Evolutionary conservation across 2,113 vertebrate species (phyloP), one percentile per base, ranked within the genome.

Genomic region (Pluvianellus socialis): DNA sequence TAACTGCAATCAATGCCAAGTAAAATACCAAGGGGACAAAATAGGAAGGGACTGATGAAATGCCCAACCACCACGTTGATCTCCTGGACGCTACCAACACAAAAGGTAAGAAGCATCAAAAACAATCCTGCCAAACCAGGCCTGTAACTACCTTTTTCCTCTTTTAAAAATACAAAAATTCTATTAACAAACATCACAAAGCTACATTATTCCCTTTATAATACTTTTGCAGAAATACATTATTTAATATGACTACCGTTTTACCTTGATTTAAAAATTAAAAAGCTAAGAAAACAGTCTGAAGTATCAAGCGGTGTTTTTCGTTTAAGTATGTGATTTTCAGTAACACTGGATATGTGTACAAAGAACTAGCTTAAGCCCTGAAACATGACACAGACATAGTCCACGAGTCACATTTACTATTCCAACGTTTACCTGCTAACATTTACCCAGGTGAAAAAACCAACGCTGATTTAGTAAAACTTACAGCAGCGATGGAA

Each of bases 401-500:
- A 96, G 32, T 14, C 80, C 80, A 18, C 1, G n/a, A 86, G 63
- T 16, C 38, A 33, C 67, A 47, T 85, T 94, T 56, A 28, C 22
- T 71, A 33, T 19, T 84, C n/a, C 30, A 81, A 40, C 47, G 21
- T 86, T 61, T 65, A 73, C n/a, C 26, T 2, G 14, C 38, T 33
- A 81, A 38, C 47, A 23, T 86, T 61, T 65, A 73, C n/a, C 26
- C 2, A 59, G 28, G 30, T 16, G 44, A 76, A 61, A 67, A 63
- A 32, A 38, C 23, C 35, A 23, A 58, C 0, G 6, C 33, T 38
- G 47, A 58, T 49, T 38, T 40, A 74, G 27, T 21, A 56, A 18
- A 50, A 98, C 99, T 98, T 91, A 99, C 99, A 96, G 99, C 99
- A 98, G 99, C 99, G 72, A 99, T 99, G 55, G 99, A 99, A 77